A percentile compares a stretch with the other conserved stretches of the same genome.
Conservation (phyloP, 2,888 invertebrate genomes). For the Dexiosoma caninum region DNA sequence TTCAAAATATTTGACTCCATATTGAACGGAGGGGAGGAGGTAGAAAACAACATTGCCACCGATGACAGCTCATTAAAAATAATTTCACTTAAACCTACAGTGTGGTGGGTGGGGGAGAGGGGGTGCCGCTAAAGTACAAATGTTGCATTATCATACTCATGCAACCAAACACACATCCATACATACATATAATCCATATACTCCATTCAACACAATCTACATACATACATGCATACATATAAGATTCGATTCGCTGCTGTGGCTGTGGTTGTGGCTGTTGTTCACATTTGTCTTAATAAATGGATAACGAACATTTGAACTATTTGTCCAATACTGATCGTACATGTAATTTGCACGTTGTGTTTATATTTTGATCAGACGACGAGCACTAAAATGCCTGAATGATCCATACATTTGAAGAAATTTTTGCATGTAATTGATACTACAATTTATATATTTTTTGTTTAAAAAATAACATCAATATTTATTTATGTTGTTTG, state of each 20-base stretch:
- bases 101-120: conserved; percentile 56
- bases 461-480: conserved; percentile 36
- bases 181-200: too few relatives aligned
- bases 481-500: conserved; percentile 1
- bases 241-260: not conserved
- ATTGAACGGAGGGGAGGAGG: conserved; percentile 26
- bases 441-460: conserved; percentile 31
- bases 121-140: conserved; percentile 44
- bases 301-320: not conserved
- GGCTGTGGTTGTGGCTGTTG: not conserved
- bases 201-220: too few relatives aligned
- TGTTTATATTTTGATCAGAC: conserved; percentile 33
- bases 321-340: not conserved
- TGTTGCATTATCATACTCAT: not conserved
- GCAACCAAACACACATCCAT: not conserved
- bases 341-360: conserved; percentile 8
- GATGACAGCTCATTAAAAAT: conserved; percentile 60
- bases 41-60: conserved; percentile 50
- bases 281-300: not conserved
- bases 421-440: conserved; percentile 46
- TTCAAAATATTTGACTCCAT: conserved; percentile 43
- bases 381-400: conserved; percentile 16
- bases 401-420: not conserved
- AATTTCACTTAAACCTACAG: conserved; percentile 49
- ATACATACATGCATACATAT: not conserved